A percentile compares a stretch with the other conserved stretches of the same genome.
These are phyloP conservation scores for Tribolium castaneum DNA, from an alignment of 1,140 invertebrate species.

Conservation along the genomic window DNA sequence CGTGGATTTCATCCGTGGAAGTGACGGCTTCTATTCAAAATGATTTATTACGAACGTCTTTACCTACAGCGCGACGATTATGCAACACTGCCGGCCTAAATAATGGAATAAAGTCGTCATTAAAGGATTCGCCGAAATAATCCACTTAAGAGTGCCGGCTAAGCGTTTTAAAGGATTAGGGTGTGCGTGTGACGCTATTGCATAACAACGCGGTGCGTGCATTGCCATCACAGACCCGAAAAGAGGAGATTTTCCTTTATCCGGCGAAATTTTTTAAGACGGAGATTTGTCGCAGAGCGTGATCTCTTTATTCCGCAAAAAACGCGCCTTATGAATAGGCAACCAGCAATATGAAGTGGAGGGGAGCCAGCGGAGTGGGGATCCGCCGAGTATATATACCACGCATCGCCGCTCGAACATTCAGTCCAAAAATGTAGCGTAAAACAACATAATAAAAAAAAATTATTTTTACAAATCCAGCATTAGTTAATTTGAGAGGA, in stretches of 20 bases:
- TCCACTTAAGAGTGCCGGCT: constrained; percentile 25
- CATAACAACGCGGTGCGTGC: constrained; percentile 9
- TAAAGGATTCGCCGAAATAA: constrained; percentile 16
- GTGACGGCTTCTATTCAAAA: not conserved
- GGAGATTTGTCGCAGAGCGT: not conserved
- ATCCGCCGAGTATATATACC: too few relatives aligned
- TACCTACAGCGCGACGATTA: constrained; percentile 15
- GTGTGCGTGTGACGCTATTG: constrained; percentile 11
- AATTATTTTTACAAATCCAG: too few relatives aligned
- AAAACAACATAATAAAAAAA: too few relatives aligned
- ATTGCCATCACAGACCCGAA: not conserved
- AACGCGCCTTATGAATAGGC: not conserved
- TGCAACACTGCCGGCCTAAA: constrained; percentile 15
- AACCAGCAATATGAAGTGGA: too few relatives aligned
- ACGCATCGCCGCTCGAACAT: not conserved
- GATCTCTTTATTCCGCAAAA: not conserved
- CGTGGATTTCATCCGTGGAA: constrained; percentile 32
- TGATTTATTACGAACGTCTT: constrained; percentile 15
- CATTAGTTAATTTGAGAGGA: too few relatives aligned
- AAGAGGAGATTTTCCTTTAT: not conserved
- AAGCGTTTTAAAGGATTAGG: constrained; percentile 20
- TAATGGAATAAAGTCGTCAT: constrained; percentile 34
- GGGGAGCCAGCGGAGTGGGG: too few relatives aligned
- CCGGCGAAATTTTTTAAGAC: not conserved
- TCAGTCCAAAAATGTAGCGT: too few relatives aligned